A percentile compares a stretch with the other conserved stretches of the same genome.
These are phyloP conservation scores for Dendrolimus kikuchii DNA, from an alignment of 1,140 invertebrate genomes.

Conservation along the genomic window DNA sequence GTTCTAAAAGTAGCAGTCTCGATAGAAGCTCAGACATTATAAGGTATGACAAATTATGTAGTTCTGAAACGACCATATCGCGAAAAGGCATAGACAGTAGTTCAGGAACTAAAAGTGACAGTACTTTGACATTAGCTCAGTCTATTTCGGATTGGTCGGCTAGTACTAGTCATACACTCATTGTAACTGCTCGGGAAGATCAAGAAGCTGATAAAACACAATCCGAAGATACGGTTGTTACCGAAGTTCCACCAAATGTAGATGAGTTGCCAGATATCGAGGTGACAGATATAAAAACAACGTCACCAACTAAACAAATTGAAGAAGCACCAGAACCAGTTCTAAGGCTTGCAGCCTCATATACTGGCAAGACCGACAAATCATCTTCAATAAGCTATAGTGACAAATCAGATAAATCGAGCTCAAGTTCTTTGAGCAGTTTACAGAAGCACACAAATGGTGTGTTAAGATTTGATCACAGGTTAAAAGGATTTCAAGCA, in stretches of 20 bases:
- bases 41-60: constrained; percentile 74
- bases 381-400: constrained; percentile 65
- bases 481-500: constrained; percentile 43
- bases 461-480: constrained; percentile 56
- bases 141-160: constrained; percentile 77
- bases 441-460: constrained; percentile 60
- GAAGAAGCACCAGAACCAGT: constrained; percentile 38
- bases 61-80: constrained; percentile 72
- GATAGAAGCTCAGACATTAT: constrained; percentile 68
- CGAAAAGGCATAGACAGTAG: constrained; percentile 66
- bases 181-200: constrained; percentile 69
- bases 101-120: constrained; percentile 76
- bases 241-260: constrained; percentile 18
- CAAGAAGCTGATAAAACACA: constrained; percentile 36
- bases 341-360: constrained; percentile 45
- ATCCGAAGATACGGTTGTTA: constrained; percentile 39
- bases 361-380: constrained; percentile 48
- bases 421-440: constrained; percentile 67
- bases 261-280: constrained; percentile 8
- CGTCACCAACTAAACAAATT: constrained; percentile 21
- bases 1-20: constrained; percentile 66
- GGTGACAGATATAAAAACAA: constrained; percentile 16
- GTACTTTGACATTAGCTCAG: constrained; percentile 74
- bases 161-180: constrained; percentile 74
- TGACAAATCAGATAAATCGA: constrained; percentile 71